Conservation (phyloP, 2,888 invertebrate species). For the Automeris io region DNA sequence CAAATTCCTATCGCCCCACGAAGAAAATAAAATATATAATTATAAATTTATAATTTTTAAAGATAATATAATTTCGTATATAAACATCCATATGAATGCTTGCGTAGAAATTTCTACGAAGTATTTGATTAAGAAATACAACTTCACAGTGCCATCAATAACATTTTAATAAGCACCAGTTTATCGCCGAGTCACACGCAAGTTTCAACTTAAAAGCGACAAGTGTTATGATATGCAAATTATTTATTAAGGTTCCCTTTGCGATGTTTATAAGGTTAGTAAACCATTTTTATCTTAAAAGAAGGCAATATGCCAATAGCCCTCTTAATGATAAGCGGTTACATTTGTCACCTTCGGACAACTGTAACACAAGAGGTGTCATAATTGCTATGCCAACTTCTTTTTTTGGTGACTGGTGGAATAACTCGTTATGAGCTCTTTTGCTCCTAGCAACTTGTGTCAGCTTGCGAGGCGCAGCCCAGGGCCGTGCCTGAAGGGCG, state of each 20-base stretch:
- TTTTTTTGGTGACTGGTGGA: no score
- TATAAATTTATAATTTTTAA: neutral
- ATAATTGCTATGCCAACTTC: no score
- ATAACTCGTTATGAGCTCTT: no score
- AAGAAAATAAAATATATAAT: neutral
- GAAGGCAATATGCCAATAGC: neutral
- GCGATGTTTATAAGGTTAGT: constrained; percentile 8
- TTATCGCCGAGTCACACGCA: constrained; percentile 54
- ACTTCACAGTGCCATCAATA: constrained; percentile 49
- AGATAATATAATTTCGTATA: neutral
- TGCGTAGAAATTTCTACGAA: constrained; percentile 16
- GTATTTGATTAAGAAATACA: constrained; percentile 40
- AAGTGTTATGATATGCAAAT: constrained; percentile 64
- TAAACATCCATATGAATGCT: neutral
- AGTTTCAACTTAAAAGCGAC: constrained; percentile 44
- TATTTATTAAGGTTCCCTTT: constrained; percentile 30
- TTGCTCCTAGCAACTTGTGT: no score
- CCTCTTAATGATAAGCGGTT: no score
- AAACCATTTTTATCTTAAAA: neutral
- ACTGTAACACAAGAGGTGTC: no score
- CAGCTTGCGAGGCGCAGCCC: no score
- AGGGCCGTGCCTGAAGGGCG: no score
- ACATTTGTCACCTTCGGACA: no score
- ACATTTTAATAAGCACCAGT: constrained; percentile 49
- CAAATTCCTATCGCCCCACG: no score